Evolutionary conservation across 2,113 vertebrate species (phyloP).

Genomic region (Elephas maximus): DNA sequence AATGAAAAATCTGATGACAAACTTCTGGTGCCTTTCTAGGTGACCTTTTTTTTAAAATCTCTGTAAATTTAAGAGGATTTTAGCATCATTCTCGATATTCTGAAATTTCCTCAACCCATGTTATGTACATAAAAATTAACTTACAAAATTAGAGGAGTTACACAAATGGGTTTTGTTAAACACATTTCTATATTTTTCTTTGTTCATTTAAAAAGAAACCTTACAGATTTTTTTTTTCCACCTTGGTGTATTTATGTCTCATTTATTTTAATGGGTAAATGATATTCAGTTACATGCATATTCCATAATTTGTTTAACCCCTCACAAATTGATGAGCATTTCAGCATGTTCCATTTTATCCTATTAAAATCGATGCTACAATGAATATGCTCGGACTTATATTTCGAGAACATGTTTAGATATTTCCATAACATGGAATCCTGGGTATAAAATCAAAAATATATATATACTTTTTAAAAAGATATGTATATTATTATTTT

Average conservation of each 20-base stretch:
- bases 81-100: background rate
- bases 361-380: background rate
- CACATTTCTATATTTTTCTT: background rate
- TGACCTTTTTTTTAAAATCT: background rate
- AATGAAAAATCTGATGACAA: background rate
- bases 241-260: background rate
- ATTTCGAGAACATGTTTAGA: background rate
- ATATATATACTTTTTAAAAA: background rate
- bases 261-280: background rate
- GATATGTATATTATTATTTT: background rate
- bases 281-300: background rate
- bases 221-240: background rate
- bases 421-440: background rate
- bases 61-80: background rate
- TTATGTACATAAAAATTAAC: conserved; percentile 26
- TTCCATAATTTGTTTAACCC: background rate
- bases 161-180: background rate
- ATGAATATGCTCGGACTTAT: background rate
- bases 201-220: background rate
- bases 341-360: background rate
- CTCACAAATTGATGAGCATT: background rate
- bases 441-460: background rate
- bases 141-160: background rate
- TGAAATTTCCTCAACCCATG: background rate
- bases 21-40: background rate